Evolutionary conservation across 2,113 vertebrate species (phyloP), one percentile per base, ranked within the genome.

Genomic region (Lasiurus borealis): DNA sequence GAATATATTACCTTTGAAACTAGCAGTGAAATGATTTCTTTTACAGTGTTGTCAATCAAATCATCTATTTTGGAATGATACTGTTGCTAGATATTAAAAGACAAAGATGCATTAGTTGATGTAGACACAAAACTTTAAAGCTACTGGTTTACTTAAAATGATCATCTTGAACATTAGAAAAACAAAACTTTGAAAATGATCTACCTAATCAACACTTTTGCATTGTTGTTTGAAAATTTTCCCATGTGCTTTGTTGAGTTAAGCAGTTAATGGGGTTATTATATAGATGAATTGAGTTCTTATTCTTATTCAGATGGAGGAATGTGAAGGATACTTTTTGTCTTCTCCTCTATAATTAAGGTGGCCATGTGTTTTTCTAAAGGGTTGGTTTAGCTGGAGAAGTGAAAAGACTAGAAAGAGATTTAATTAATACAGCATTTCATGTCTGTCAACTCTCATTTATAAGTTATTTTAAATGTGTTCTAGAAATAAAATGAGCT

Each of bases 241-340:
- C 98, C 99, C 98, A 98, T 99, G 98, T 98, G 98, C 95, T 97
- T 98, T 98, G 98, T 98, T 98, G 99, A 99, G 99, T 99, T 99
- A 99, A 99, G 99, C 99, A 99, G 99, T 99, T 99, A 99, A 99
- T 99, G 98, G 99, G 98, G 98, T 98, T 98, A 99, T 99, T 99
- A 99, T 99, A 98, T 91, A 97, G 96, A 97, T 99, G 99, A 99
- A 99, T 98, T 98, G 99, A 99, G 98, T 99, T 99, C 98, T 98
- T 98, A 98, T 98, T 98, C 98, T 98, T 97, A 98, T 99, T 99
- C 98, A 99, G 98, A 98, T 98, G 27, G 98, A 99, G 99, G 99
- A 99, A 99, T 99, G 98, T 99, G 99, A 99, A 99, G 99, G 99
- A 99, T 99, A 99, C 98, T 98, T 99, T 99, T 99, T 99, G 99